Percentiles rank a stretch among this genome's conserved stretches.
phyloP scores from a whole-genome alignment of 2,113 vertebrate species.

The Gymnogyps californianus region DNA sequence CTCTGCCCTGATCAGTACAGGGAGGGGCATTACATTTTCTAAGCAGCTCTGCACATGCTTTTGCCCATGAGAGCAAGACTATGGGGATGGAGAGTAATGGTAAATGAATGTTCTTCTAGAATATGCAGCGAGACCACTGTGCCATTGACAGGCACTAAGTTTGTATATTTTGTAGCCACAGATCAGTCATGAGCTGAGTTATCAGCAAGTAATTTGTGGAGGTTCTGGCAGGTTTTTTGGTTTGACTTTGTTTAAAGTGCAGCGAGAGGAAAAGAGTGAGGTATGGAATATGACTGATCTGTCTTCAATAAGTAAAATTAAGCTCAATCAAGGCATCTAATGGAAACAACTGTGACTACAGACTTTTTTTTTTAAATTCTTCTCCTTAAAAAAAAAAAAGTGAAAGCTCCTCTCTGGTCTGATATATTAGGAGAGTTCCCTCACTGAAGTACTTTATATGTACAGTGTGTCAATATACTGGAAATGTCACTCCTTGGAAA shows the following conservation, averaged over 20 bases:
- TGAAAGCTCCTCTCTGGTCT: neutral
- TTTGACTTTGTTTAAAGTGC: neutral
- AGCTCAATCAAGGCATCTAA: neutral
- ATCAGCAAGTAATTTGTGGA: neutral
- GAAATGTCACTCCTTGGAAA: neutral
- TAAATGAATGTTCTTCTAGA: neutral
- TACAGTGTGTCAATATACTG: neutral
- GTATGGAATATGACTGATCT: neutral
- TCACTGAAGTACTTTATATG: neutral
- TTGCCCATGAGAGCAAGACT: neutral
- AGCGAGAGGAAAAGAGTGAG: neutral
- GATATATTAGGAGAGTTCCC: neutral
- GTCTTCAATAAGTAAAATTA: neutral
- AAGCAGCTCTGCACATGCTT: neutral
- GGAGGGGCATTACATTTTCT: neutral
- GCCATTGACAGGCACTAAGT: neutral
- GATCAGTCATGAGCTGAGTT: neutral
- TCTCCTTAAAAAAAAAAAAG: neutral
- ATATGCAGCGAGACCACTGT: fast-evolving
- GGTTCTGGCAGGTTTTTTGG: neutral
- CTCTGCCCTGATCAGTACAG: neutral
- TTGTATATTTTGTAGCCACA: neutral
- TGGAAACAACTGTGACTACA: neutral
- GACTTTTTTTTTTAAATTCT: neutral
- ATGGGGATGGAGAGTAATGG: neutral